Percentiles rank a stretch among this genome's conserved stretches.
phyloP scores from a whole-genome alignment of 2,888 invertebrate genomes.

The Dryococelus australis region DNA sequence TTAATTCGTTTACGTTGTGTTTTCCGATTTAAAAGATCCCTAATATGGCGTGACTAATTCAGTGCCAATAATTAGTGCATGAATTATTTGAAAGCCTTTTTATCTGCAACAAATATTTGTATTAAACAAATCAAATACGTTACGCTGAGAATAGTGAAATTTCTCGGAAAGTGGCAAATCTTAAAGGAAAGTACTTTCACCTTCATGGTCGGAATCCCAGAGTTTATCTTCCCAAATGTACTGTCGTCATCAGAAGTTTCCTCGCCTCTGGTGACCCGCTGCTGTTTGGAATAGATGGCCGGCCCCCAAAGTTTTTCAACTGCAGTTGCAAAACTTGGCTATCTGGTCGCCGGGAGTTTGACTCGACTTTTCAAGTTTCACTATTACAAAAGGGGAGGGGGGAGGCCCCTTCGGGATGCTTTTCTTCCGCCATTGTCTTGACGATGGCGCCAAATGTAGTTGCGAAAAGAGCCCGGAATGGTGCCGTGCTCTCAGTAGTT shows the following conservation, averaged over 20 bases:
- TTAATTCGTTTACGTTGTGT: too few relatives aligned
- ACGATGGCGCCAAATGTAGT: background rate
- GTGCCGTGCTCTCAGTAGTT: too few relatives aligned
- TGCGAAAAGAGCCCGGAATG: background rate
- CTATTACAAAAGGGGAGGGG: background rate
- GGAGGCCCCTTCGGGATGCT: background rate
- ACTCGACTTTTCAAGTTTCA: background rate
- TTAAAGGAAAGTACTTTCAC: background rate
- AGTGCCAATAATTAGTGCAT: too few relatives aligned
- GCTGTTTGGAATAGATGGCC: background rate
- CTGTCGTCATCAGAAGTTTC: background rate
- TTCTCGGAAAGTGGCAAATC: background rate
- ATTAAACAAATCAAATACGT: background rate
- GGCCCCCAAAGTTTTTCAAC: background rate
- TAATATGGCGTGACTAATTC: too few relatives aligned
- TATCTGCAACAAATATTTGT: background rate
- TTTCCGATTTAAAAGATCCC: too few relatives aligned
- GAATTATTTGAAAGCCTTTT: background rate
- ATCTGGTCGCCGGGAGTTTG: background rate
- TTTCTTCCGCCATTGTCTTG: background rate
- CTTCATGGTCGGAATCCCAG: background rate
- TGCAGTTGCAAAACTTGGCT: conserved; percentile 1
- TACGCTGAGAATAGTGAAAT: background rate
- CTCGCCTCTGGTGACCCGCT: background rate
- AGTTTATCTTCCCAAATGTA: background rate